Base-by-base conservation (phyloP, 2,797 vertebrate genomes). In the Falco peregrinus region DNA sequence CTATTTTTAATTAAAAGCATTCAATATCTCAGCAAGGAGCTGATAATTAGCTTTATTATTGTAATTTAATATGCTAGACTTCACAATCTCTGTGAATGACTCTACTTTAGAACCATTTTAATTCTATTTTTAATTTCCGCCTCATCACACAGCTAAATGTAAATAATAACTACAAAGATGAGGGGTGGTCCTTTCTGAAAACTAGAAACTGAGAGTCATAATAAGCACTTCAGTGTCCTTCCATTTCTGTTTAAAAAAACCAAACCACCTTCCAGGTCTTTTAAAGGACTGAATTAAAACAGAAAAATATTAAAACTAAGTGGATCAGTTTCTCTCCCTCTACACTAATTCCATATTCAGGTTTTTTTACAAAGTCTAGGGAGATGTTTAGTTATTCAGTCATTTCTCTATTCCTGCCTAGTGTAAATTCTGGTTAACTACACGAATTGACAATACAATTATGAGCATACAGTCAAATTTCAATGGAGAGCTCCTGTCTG, bases 111-210 rank as follows among this genome's bases (percentile, higher is more conserved):
- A 89, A 96, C 50, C 79, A 95, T 95, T 80, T 97, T 95, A 96
- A 96, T 96, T 97, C 96, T 95, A 91, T 96, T 97, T 97, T 97
- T 96, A 95, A 97, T 97, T 97, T 97, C 96, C 82, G 17, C 81
- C 92, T 87, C 63, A 89, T 87, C 82, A 91, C 83, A 95, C 84
- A 91, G 92, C 93, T 97, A 95, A 82, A 76, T 68, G 95, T 92
- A 95, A 94, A 96, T 84, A 93, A 95, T 80, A 95, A 84, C 89
- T 81, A 77, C 16, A 70, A 89, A 90, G 77, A 95, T 96, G 96
- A 96, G 53, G 79, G 65, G 71, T 71, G 95, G 95, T 95, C 83
- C 68, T 82, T 96, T 96, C 89, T 94, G 71, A 93, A 90, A 96
- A 70, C 83, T 96, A 31, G 96, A 92, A 92, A 79, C 82, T 65